Percentiles rank a stretch among this genome's conserved stretches.
phyloP scores from a whole-genome alignment of 2,888 invertebrate species.

The Spisula solida region DNA sequence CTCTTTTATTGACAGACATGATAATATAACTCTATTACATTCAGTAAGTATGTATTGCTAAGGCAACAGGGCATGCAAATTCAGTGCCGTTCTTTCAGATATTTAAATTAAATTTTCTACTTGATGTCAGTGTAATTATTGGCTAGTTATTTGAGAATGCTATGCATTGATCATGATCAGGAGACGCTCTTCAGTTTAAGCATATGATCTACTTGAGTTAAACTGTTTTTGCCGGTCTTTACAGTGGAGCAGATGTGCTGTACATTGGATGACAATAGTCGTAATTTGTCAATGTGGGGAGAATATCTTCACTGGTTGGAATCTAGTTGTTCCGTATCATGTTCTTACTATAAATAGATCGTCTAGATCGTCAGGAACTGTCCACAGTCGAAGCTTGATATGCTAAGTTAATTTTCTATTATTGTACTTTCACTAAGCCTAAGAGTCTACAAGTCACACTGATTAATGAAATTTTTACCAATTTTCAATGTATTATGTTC shows the following conservation, averaged over 20 bases:
- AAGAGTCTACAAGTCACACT: constrained; percentile 59
- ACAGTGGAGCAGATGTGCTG: constrained; percentile 44
- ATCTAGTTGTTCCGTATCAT: neutral
- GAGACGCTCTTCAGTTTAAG: constrained; percentile 22
- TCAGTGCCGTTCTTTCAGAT: neutral
- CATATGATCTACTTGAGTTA: constrained; percentile 41
- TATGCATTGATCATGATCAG: neutral
- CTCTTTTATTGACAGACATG: neutral
- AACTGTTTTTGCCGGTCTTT: constrained; percentile 34
- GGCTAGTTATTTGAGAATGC: neutral
- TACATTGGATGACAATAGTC: constrained; percentile 49
- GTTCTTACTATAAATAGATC: constrained; percentile 3
- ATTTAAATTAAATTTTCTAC: constrained; percentile 24
- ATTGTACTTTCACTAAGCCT: constrained; percentile 51
- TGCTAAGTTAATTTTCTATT: constrained; percentile 63
- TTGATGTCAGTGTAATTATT: neutral
- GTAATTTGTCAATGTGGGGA: constrained; percentile 56
- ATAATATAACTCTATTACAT: neutral
- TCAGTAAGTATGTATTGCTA: neutral
- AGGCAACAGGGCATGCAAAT: neutral
- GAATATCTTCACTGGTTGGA: constrained; percentile 44
- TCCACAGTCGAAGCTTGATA: neutral
- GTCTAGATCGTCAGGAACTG: neutral
- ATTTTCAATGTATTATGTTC: constrained; percentile 59
- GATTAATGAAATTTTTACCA: constrained; percentile 68